phyloP scores from a whole-genome alignment of 2,113 vertebrate species.

The Xiphorhynchus elegans region DNA sequence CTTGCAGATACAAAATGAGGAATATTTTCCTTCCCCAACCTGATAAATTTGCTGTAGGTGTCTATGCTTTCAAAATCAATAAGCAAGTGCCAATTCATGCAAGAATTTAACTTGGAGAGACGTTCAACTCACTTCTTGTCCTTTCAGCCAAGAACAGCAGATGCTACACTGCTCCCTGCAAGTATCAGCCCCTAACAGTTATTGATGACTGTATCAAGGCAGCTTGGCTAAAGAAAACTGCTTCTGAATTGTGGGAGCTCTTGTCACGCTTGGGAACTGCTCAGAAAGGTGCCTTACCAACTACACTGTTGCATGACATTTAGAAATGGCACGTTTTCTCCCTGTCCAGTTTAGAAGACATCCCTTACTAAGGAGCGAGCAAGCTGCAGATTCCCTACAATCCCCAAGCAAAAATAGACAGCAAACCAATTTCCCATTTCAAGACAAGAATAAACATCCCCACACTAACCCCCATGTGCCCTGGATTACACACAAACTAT shows the following conservation, averaged over 20 bases:
- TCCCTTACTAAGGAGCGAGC: background rate
- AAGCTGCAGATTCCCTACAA: background rate
- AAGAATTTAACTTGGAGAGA: background rate
- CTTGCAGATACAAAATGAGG: background rate
- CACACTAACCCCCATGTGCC: fast-evolving
- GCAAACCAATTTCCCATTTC: background rate
- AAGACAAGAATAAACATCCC: background rate
- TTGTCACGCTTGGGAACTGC: background rate
- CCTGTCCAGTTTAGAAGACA: background rate
- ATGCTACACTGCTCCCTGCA: background rate
- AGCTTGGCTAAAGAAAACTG: background rate
- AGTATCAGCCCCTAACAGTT: background rate
- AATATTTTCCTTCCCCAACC: background rate
- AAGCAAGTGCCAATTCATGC: background rate
- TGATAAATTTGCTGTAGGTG: background rate
- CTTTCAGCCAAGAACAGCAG: constrained; percentile 20
- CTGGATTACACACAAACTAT: too few relatives aligned
- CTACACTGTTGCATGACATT: background rate
- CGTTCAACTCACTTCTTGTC: background rate
- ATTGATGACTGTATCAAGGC: background rate
- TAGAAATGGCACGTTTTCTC: background rate
- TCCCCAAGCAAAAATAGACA: background rate
- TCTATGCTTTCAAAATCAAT: background rate
- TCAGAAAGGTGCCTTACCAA: background rate
- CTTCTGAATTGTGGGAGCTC: background rate